phyloP scores from a whole-genome alignment of 2,888 invertebrate species.

The Machimus rusticus region DNA sequence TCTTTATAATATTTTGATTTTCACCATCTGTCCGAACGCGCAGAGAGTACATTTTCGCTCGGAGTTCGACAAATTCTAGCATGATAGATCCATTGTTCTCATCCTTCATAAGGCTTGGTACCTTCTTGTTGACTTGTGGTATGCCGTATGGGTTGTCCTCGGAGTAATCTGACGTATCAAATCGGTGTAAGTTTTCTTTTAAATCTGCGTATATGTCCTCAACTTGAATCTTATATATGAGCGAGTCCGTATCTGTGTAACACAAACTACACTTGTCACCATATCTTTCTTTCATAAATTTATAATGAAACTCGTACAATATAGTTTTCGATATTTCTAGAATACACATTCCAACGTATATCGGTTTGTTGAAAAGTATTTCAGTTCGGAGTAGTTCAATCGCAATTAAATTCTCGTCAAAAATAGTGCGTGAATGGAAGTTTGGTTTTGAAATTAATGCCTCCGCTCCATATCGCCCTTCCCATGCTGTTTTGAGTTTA shows the following conservation, averaged over 20 bases:
- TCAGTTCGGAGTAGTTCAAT: conserved; percentile 51
- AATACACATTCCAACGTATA: conserved; percentile 56
- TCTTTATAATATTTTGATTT: conserved; percentile 45
- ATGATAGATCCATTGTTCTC: not conserved
- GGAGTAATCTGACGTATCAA: conserved; percentile 28
- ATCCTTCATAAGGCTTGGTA: not conserved
- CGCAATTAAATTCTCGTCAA: conserved; percentile 55
- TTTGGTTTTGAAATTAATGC: conserved; percentile 53
- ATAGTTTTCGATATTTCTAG: not conserved
- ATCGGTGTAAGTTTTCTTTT: not conserved
- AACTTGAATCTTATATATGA: not conserved
- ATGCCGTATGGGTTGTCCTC: not conserved
- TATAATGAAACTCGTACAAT: not conserved
- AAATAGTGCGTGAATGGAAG: conserved; percentile 53
- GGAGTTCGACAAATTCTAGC: conserved; percentile 47
- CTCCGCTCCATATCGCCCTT: conserved; percentile 49
- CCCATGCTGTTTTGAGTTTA: conserved; percentile 47
- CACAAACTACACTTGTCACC: not conserved
- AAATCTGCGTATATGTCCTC: not conserved
- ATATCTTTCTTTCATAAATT: not conserved
- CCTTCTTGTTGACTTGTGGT: not conserved
- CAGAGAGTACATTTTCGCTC: conserved; percentile 52
- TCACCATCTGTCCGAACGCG: conserved; percentile 40
- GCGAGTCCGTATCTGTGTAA: not conserved
- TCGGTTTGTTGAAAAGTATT: conserved; percentile 16